Evolutionary conservation across 1,140 invertebrate genomes (phyloP).

Genomic region (Goniozus legneri): DNA sequence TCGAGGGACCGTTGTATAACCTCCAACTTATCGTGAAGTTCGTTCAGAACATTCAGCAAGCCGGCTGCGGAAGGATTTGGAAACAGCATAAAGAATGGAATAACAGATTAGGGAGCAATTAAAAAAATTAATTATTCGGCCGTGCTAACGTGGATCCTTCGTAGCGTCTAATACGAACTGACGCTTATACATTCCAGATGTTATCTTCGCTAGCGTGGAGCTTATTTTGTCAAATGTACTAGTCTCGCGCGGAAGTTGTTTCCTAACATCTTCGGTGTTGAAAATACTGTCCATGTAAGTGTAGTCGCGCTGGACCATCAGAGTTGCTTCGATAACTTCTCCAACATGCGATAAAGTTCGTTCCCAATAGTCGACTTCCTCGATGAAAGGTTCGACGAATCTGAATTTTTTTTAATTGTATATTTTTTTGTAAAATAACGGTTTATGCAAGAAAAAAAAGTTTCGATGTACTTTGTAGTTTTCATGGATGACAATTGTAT

Average conservation of each 20-base stretch:
- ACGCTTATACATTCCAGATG: constrained; percentile 45
- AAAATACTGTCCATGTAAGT: constrained; percentile 87
- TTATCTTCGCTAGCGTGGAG: constrained; percentile 69
- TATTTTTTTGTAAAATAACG: neutral
- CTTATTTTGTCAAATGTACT: constrained; percentile 72
- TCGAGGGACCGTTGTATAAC: constrained; percentile 70
- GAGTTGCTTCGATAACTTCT: constrained; percentile 72
- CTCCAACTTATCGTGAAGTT: constrained; percentile 65
- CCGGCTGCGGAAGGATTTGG: constrained; percentile 26
- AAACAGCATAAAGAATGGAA: constrained; percentile 1
- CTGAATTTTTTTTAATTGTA: too few species aligned
- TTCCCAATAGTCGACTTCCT: constrained; percentile 65
- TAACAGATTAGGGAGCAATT: neutral
- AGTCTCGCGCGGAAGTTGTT: constrained; percentile 76
- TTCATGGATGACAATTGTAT: constrained; percentile 78
- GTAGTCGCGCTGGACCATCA: constrained; percentile 77
- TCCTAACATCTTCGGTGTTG: constrained; percentile 76
- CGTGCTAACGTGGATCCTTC: constrained; percentile 40
- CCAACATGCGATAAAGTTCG: constrained; percentile 71
- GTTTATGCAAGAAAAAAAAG: too few species aligned
- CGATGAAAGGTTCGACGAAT: constrained; percentile 66
- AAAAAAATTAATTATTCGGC: too few species aligned
- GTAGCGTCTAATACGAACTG: constrained; percentile 38
- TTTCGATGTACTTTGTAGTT: constrained; percentile 58
- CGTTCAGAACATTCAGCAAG: constrained; percentile 61